Evolutionary conservation across 1,140 invertebrate species (phyloP).

Genomic region (Drosophila obscura): DNA sequence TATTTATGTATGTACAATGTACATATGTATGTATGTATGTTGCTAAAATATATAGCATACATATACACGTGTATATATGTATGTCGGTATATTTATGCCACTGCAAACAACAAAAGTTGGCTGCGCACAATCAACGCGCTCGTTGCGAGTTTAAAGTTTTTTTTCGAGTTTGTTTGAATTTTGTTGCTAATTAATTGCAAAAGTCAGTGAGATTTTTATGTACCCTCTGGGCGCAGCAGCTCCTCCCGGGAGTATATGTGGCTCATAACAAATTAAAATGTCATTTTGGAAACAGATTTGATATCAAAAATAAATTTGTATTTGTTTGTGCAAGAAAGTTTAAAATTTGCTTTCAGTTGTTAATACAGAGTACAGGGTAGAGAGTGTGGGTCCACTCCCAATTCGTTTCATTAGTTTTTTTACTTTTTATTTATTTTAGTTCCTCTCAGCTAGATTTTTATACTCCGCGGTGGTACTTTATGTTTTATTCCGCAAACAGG

Average conservation of each 20-base stretch:
- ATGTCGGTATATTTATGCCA: constrained; percentile 24
- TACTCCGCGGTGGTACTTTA: constrained; percentile 43
- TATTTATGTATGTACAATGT: constrained; percentile 54
- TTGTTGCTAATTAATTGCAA: constrained; percentile 81
- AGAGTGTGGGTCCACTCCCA: background rate
- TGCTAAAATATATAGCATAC: constrained; percentile 29
- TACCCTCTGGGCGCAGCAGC: background rate
- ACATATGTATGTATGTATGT: constrained; percentile 21
- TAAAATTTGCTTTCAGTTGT: background rate
- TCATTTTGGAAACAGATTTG: background rate
- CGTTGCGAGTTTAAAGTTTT: constrained; percentile 61
- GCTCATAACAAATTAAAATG: background rate
- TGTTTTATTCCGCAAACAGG: constrained; percentile 56
- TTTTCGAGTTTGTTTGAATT: constrained; percentile 74
- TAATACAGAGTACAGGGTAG: constrained; percentile 11
- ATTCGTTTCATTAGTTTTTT: background rate
- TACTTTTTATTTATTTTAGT: constrained; percentile 28
- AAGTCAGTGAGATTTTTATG: constrained; percentile 48
- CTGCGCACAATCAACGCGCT: constrained; percentile 61
- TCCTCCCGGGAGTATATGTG: constrained; percentile 11
- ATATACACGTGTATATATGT: constrained; percentile 30
- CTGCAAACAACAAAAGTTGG: constrained; percentile 62
- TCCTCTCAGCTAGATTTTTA: constrained; percentile 34
- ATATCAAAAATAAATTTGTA: background rate
- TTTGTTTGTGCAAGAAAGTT: too few relatives aligned